Percentiles rank a stretch among this genome's conserved stretches.
These are phyloP conservation scores for Alethe diademata DNA, from an alignment of 2,113 vertebrate species.

Conservation along the genomic window DNA sequence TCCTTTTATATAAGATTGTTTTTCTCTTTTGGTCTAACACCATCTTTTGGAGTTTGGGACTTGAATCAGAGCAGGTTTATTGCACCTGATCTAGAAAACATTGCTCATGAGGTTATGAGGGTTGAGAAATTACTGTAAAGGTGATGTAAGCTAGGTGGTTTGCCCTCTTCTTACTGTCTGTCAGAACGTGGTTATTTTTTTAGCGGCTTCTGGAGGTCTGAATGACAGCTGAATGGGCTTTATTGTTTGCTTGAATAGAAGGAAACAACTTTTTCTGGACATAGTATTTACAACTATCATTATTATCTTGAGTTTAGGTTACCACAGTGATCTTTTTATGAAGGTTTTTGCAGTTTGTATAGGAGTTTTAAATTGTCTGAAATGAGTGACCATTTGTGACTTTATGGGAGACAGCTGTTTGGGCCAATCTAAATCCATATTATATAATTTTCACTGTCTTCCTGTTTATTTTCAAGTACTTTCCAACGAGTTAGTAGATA, in stretches of 20 bases:
- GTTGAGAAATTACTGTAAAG: constrained; percentile 9
- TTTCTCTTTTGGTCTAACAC: not conserved
- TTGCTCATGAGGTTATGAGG: not conserved
- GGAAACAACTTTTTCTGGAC: constrained; percentile 45
- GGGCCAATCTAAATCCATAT: constrained; percentile 16
- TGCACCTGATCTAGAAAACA: not conserved
- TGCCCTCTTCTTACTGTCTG: not conserved
- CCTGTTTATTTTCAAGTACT: constrained; percentile 31
- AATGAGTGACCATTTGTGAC: constrained; percentile 18
- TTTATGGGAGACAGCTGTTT: not conserved
- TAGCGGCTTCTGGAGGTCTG: not conserved
- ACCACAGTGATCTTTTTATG: not conserved
- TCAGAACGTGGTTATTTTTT: not conserved
- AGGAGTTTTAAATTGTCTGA: constrained; percentile 31
- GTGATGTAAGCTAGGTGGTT: not conserved
- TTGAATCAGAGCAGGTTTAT: not conserved
- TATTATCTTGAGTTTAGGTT: constrained; percentile 37
- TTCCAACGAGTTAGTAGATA: not conserved
- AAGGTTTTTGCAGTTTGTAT: constrained; percentile 10
- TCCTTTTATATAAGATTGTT: not conserved
- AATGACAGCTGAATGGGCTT: constrained; percentile 15
- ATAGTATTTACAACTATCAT: not conserved
- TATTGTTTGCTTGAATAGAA: constrained; percentile 43
- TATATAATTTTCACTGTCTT: constrained; percentile 4
- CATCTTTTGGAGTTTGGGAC: not conserved